Evolutionary conservation across 2,797 vertebrate genomes (phyloP).

Genomic region (Parotocinclus haroldoi): DNA sequence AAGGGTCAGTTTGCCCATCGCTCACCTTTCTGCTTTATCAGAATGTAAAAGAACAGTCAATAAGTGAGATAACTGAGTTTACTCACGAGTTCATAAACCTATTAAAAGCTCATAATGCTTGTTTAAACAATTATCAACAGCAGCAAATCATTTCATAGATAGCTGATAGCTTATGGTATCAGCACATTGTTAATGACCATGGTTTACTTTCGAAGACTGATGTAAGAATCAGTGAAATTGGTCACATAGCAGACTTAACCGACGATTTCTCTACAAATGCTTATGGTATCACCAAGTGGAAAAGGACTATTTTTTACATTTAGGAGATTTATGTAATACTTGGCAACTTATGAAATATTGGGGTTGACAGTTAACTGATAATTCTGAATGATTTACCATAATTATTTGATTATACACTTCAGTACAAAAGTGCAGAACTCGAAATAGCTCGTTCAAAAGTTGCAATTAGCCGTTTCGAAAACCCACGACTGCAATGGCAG

Average conservation of each 20-base stretch:
- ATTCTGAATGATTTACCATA: too few relatives aligned
- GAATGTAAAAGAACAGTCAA: conserved; percentile 28
- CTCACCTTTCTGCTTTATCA: conserved; percentile 35
- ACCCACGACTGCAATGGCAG: not conserved
- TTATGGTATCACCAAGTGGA: too few relatives aligned
- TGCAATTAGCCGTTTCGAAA: conserved; percentile 1
- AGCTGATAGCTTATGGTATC: conserved; percentile 24
- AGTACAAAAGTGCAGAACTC: too few relatives aligned
- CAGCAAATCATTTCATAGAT: conserved; percentile 30
- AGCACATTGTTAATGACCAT: not conserved
- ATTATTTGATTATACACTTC: too few relatives aligned
- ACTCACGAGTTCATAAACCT: conserved; percentile 40
- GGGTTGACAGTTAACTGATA: too few relatives aligned
- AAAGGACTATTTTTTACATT: too few relatives aligned
- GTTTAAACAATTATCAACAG: conserved; percentile 48
- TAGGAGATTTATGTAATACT: too few relatives aligned
- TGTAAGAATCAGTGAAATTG: too few relatives aligned
- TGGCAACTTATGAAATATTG: too few relatives aligned
- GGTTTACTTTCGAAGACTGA: conserved; percentile 14
- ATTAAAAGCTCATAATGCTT: conserved; percentile 40
- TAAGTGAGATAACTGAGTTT: conserved; percentile 47
- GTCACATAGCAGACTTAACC: too few relatives aligned
- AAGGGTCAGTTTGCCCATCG: conserved; percentile 31
- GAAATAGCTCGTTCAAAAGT: conserved; percentile 1
- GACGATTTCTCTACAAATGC: too few relatives aligned